Conservation (phyloP, 2,797 vertebrate species). For the Halcyon chelicuti region DNA sequence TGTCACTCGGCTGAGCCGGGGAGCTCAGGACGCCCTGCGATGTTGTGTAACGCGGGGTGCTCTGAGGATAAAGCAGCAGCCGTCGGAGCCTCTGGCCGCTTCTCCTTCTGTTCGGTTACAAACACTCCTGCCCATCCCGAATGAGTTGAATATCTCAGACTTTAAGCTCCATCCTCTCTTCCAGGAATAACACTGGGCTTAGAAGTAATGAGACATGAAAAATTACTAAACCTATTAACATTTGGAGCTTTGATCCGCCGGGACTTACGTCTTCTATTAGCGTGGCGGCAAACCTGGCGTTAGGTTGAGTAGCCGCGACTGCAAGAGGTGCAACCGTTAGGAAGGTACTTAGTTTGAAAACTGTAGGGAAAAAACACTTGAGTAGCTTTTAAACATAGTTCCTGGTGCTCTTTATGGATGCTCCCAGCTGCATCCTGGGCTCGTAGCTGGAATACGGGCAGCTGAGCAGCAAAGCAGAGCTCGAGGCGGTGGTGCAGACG, state of each 20-base stretch:
- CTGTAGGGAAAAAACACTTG: too few relatives aligned
- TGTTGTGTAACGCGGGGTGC: background rate
- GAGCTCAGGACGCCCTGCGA: background rate
- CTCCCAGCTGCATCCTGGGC: background rate
- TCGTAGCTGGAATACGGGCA: background rate
- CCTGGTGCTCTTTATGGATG: background rate
- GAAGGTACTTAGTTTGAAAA: background rate
- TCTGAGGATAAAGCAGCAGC: background rate
- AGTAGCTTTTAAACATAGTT: background rate
- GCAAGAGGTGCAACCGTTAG: background rate
- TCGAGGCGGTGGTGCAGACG: background rate
- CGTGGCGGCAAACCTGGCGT: background rate
- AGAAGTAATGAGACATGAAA: slow-evolving; percentile 1
- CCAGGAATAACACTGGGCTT: background rate
- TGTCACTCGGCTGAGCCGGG: slow-evolving; percentile 27
- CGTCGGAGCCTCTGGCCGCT: accelerated
- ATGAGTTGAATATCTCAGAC: background rate
- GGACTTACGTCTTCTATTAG: background rate
- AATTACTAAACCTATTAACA: background rate
- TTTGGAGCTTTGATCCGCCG: background rate
- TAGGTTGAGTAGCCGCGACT: background rate
- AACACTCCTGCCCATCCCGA: background rate
- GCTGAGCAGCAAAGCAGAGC: background rate
- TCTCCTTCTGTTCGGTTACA: background rate
- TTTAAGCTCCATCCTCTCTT: background rate